These are phyloP conservation scores for Phrynocephalus forsythii DNA, from an alignment of 2,797 vertebrate genomes.

Conservation along the genomic window DNA sequence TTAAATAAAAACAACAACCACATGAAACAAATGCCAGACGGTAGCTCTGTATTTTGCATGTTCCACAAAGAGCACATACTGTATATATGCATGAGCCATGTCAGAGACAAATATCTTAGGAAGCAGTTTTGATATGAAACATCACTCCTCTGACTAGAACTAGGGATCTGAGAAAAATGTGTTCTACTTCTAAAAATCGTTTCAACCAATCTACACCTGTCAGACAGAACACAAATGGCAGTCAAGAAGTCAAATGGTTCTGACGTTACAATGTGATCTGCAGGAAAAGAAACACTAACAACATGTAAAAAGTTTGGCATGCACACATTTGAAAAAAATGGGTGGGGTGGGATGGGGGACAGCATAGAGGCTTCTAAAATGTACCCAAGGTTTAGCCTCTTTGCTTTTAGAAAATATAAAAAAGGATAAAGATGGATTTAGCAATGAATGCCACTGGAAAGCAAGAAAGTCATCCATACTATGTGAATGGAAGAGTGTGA, in stretches of 20 bases:
- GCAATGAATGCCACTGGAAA: too few species aligned
- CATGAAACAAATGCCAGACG: background rate
- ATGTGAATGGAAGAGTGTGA: too few species aligned
- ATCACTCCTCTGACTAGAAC: background rate
- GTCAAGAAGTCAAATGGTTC: background rate
- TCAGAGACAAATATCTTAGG: constrained; percentile 7
- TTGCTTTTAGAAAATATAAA: too few species aligned
- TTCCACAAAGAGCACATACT: background rate
- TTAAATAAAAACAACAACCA: constrained; percentile 6
- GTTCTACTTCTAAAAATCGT: background rate
- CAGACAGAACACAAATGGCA: background rate
- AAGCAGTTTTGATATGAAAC: constrained; percentile 22
- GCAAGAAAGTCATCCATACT: too few species aligned
- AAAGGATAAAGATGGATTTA: too few species aligned
- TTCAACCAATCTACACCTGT: background rate
- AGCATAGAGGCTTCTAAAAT: too few species aligned
- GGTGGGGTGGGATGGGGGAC: background rate
- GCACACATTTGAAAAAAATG: background rate
- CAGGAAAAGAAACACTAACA: background rate
- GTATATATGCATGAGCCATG: constrained; percentile 23
- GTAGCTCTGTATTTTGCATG: constrained; percentile 14
- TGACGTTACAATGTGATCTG: background rate
- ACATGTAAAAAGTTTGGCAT: background rate
- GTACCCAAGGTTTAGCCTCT: too few species aligned
- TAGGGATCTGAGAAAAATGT: background rate